Base-by-base conservation (phyloP, 2,888 invertebrate genomes). In the Agrochola lota region DNA sequence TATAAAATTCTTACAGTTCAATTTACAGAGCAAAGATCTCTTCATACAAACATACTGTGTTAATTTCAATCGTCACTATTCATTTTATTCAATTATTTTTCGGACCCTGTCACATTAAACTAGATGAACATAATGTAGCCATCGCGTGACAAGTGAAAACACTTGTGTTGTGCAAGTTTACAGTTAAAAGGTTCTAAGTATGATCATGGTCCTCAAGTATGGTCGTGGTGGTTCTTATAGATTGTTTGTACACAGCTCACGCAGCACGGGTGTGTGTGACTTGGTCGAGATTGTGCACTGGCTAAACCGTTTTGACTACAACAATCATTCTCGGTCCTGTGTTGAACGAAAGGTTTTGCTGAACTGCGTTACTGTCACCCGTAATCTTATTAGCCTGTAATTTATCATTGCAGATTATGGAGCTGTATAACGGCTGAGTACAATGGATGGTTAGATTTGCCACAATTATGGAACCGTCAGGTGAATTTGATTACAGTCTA, bases 381-480 rank as follows among this genome's bases (percentile, higher is more conserved):
- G 4, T 63, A 68, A 68, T 74, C 79, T 40, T 59, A 49, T 59
- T n/a, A 5, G 23, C 49, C 68, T 20, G 60, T 74, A 64, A 81
- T 81, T 69, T 75, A 64, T 79, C 63, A 74, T 59, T 57, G 20
- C 40, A 74, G 62, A 80, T 79, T 77, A 30, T 46, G 9, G 20
- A 35, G 5, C 57, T 57, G 55, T 17, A 23, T 49, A 52, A 23
- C 23, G 9, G 55, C 23, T 23, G 9, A 52, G 23, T 23, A 9
- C 9, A 55, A 55, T 55, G 8, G 26, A n/a, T 17, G n/a, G n/a
- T 43, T 9, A 17, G 17, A 43, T n/a, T 35, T 7, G 7, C 11
- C 12, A 30, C 20, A 62, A 62, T 35, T 6, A 62, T 2, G 23
- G 55, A 35, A 23, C 2, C 11, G 2, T 3, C 7, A 35, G 23